Evolutionary conservation across 30 jellyfish, hydroid and myxozoan genomes (phyloP), one percentile per base, ranked within the genome.

Genomic region (Aurelia sp.): DNA sequence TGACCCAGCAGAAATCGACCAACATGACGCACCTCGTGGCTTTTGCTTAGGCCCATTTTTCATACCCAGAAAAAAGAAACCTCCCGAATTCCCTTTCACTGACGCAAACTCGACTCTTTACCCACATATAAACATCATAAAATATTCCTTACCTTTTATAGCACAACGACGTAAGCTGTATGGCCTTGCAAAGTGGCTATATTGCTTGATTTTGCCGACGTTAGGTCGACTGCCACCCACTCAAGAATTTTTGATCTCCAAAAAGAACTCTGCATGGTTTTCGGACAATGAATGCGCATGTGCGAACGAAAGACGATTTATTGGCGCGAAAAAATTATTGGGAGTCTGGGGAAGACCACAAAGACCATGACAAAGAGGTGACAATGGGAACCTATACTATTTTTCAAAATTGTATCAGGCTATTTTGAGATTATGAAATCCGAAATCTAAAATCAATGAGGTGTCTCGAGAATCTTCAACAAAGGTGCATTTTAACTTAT

Each of bases 191-290:
- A 59, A 59, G 35, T 5, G 33, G 69, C 69, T 59, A 0, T 59
- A 21, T 18, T 18, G 69, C 24, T 59, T 2, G 69, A 7, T 21
- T 59, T 59, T 0, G 33, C 24, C 33, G 24, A 21, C 24, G 69
- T n/a, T 6, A 5, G 69, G 24, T 59, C 69, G 24, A 18, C 69
- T n/a, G 33, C 33, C 13, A 4, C 69, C 69, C 33, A n/a, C 69
- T 18, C 69, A 59, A 59, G 69, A n/a, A 63, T 44, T 63, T 41
- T 63, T 40, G 72, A 62, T 63, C 78, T 60, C 20, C 72, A 69
- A 78, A 78, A 78, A 69, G 81, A 30, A 40, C 78, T 22, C 80
- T 78, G 89, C 89, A 78, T 78, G 89, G 80, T 63, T 48, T 63
- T 63, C 41, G 59, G 35, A 18, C 15, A 2, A 2, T 13, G 31